Percentiles rank a stretch among this genome's conserved stretches.
Evolutionary conservation across 2,888 invertebrate genomes (phyloP).

Genomic region (Eupithecia tripunctaria): DNA sequence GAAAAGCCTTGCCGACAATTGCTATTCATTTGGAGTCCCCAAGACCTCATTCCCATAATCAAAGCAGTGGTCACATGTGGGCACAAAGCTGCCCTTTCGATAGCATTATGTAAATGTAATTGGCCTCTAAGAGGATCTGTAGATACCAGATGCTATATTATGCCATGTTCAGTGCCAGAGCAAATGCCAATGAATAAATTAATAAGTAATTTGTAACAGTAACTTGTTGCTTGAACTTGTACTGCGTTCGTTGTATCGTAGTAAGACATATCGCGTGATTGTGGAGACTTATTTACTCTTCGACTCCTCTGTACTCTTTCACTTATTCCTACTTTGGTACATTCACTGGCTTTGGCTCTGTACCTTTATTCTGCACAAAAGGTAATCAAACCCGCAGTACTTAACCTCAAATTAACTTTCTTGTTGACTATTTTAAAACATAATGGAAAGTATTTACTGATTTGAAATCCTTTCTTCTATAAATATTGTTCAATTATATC

Average conservation of each 20-base stretch:
- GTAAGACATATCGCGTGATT: background rate
- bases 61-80: constrained; percentile 29
- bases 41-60: constrained; percentile 31
- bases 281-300: background rate
- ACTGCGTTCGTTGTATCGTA: background rate
- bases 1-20: constrained; percentile 15
- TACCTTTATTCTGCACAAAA: background rate
- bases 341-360: background rate
- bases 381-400: no score
- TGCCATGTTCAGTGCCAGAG: constrained; percentile 31
- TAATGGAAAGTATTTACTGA: no score
- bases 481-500: no score
- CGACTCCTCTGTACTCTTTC: background rate
- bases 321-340: background rate
- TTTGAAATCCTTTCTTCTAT: no score
- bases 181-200: constrained; percentile 46
- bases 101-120: constrained; percentile 45
- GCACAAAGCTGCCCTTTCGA: constrained; percentile 36
- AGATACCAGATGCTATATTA: constrained; percentile 26
- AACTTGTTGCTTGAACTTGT: constrained; percentile 10
- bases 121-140: constrained; percentile 32
- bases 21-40: constrained; percentile 23
- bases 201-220: constrained; percentile 43
- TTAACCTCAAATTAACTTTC: no score
- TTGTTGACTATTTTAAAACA: no score